phyloP scores from a whole-genome alignment of 2,888 invertebrate genomes.

The Invenusta paracnida region DNA sequence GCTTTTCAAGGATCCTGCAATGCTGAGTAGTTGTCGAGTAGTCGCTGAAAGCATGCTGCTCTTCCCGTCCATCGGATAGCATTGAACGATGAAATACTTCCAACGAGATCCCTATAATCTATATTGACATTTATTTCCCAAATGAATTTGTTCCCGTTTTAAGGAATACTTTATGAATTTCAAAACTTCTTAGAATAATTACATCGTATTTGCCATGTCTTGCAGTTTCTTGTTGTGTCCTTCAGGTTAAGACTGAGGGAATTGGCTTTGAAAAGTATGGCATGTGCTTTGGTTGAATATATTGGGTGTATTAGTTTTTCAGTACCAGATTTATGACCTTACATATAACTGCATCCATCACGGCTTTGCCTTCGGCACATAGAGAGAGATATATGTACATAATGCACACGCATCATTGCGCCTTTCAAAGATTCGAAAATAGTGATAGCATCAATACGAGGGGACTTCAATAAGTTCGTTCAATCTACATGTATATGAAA shows the following conservation, averaged over 20 bases:
- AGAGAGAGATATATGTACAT: not conserved
- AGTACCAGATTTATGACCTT: not conserved
- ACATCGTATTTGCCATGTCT: not conserved
- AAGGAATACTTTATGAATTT: not conserved
- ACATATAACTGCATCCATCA: not conserved
- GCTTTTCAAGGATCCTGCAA: too few relatives aligned
- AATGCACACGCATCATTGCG: not conserved
- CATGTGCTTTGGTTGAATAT: not conserved
- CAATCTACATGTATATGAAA: too few relatives aligned
- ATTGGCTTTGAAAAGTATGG: not conserved
- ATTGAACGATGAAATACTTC: not conserved
- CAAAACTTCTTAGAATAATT: not conserved
- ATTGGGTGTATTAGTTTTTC: not conserved
- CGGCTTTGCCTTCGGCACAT: not conserved
- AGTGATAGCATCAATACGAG: not conserved
- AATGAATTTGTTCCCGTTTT: not conserved
- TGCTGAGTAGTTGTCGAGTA: not conserved
- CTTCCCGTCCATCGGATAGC: not conserved
- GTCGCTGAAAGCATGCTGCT: not conserved
- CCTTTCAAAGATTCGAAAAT: not conserved
- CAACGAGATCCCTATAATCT: not conserved
- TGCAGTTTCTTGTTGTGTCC: not conserved
- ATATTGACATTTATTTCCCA: not conserved
- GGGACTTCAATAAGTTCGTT: too few relatives aligned
- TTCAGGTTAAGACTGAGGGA: not conserved